Evolutionary conservation across 2,888 invertebrate species (phyloP).

Genomic region (Harpagoxenus sublaevis): DNA sequence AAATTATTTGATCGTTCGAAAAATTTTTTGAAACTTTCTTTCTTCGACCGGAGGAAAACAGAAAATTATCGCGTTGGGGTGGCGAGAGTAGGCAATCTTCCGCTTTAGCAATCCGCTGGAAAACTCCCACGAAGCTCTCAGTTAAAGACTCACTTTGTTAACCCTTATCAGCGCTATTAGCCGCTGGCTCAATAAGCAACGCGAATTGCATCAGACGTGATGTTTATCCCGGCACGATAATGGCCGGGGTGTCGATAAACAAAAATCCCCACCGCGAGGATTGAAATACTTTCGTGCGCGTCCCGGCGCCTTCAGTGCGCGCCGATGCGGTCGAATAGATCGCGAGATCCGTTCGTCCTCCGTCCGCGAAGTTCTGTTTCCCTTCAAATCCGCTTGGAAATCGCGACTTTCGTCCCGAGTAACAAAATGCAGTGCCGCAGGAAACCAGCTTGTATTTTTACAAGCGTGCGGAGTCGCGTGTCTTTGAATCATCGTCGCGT

Average conservation of each 20-base stretch:
- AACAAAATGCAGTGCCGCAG: neutral
- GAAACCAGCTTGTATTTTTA: neutral
- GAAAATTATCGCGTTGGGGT: slow-evolving; percentile 35
- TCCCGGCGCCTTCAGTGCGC: slow-evolving; percentile 67
- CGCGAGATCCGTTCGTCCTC: neutral
- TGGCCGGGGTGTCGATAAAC: slow-evolving; percentile 79
- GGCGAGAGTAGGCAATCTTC: slow-evolving; percentile 40
- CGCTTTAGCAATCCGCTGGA: slow-evolving; percentile 63
- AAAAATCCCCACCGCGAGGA: slow-evolving; percentile 75
- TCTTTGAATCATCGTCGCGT: neutral
- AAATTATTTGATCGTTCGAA: neutral
- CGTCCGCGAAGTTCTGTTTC: neutral
- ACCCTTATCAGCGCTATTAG: slow-evolving; percentile 81
- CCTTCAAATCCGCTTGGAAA: neutral
- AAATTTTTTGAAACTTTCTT: neutral
- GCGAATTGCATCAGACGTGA: slow-evolving; percentile 83
- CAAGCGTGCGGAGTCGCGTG: neutral
- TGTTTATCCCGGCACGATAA: slow-evolving; percentile 82
- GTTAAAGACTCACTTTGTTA: slow-evolving; percentile 76
- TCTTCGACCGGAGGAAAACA: slow-evolving; percentile 7
- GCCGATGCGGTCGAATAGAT: slow-evolving; percentile 57
- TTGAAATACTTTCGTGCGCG: slow-evolving; percentile 78
- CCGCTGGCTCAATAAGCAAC: slow-evolving; percentile 82
- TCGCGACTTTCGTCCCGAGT: neutral
- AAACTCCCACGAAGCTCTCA: slow-evolving; percentile 77